A percentile compares a stretch with the other conserved stretches of the same genome.
Evolutionary conservation across 2,888 invertebrate species (phyloP).

Genomic region (Exephanes ischioxanthus): DNA sequence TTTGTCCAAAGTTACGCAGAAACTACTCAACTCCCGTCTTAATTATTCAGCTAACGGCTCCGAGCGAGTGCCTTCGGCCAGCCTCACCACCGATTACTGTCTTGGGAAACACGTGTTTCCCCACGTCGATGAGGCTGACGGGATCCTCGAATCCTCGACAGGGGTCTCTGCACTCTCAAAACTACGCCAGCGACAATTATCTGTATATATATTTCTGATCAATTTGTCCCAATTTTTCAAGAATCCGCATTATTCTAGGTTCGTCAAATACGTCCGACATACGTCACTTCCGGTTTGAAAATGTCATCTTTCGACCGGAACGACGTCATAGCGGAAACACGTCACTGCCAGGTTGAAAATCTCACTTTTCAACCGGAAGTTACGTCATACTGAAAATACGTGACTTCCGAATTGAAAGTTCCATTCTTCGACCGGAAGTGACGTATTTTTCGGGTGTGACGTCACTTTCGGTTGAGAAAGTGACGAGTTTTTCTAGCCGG

Average conservation of each 20-base stretch:
- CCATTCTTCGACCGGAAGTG: background rate
- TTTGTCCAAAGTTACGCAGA: slow-evolving; percentile 70
- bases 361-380: too few relatives aligned
- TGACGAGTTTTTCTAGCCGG: too few relatives aligned
- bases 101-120: slow-evolving; percentile 58
- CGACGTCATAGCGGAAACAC: too few relatives aligned
- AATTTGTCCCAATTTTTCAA: background rate
- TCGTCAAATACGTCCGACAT: background rate
- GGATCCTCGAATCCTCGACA: background rate
- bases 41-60: slow-evolving; percentile 69
- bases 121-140: slow-evolving; percentile 25
- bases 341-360: too few relatives aligned
- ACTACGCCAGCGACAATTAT: background rate
- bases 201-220: background rate
- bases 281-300: background rate
- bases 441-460: background rate
- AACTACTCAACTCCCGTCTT: slow-evolving; percentile 68
- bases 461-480: too few relatives aligned
- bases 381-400: too few relatives aligned
- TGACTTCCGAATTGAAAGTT: background rate
- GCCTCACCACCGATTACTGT: slow-evolving; percentile 43
- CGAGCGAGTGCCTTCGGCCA: slow-evolving; percentile 48
- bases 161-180: background rate
- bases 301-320: background rate
- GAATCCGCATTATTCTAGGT: background rate